A percentile compares a stretch with the other conserved stretches of the same genome.
phyloP scores from a whole-genome alignment of 2,888 invertebrate species.

The Pegoplata infirma region DNA sequence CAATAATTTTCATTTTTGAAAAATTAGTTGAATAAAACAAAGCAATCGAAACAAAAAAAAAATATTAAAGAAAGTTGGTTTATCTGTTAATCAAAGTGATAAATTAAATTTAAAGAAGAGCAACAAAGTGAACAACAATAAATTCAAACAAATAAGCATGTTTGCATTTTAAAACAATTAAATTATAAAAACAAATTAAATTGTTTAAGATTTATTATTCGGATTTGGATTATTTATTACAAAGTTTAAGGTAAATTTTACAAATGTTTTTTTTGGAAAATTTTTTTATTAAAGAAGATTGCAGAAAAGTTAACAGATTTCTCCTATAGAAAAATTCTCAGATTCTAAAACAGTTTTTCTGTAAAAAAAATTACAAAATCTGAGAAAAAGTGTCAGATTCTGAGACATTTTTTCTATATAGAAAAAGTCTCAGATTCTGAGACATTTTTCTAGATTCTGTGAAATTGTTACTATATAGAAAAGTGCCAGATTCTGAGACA shows the following conservation, averaged over 20 bases:
- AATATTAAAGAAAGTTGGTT: slow-evolving; percentile 50
- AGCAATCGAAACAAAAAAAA: slow-evolving; percentile 13
- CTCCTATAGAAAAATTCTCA: too few relatives aligned
- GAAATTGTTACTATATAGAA: too few relatives aligned
- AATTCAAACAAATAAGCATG: neutral
- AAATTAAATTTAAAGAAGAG: slow-evolving; percentile 34
- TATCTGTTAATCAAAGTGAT: slow-evolving; percentile 42
- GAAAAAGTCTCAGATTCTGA: too few relatives aligned
- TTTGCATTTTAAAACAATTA: neutral
- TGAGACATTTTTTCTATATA: too few relatives aligned
- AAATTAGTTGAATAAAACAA: slow-evolving; percentile 25
- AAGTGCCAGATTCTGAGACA: too few relatives aligned
- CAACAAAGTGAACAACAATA: neutral
- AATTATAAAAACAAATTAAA: neutral
- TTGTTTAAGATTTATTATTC: neutral
- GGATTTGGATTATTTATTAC: neutral
- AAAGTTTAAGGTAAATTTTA: neutral
- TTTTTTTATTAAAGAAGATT: neutral
- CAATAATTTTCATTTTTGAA: neutral
- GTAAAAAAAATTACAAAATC: too few relatives aligned
- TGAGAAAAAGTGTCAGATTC: too few relatives aligned
- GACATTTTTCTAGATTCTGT: too few relatives aligned
- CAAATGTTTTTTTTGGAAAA: neutral
- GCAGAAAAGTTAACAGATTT: too few relatives aligned
- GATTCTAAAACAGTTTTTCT: too few relatives aligned